phyloP scores from a whole-genome alignment of 2,113 vertebrate genomes.

The Cyphomyrus discorhynchus region DNA sequence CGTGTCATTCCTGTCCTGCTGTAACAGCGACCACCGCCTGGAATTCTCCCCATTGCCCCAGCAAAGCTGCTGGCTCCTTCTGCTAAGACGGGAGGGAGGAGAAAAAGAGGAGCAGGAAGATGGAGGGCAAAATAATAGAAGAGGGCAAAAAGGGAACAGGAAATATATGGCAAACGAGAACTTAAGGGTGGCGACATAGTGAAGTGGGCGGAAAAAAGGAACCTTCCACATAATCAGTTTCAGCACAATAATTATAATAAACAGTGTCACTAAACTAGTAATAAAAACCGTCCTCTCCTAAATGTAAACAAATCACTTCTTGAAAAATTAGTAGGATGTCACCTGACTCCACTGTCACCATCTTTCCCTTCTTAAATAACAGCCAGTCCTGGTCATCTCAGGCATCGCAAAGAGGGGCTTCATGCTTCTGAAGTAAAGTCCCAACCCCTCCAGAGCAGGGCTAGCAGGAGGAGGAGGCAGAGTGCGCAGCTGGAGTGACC shows the following conservation, averaged over 20 bases:
- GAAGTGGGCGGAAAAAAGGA: background rate
- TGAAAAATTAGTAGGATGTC: conserved; percentile 42
- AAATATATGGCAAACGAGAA: background rate
- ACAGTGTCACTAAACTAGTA: conserved; percentile 12
- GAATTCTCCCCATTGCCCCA: conserved; percentile 40
- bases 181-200: background rate
- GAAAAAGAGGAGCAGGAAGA: background rate
- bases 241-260: conserved; percentile 66
- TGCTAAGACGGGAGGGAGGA: background rate
- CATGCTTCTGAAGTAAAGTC: conserved; percentile 76
- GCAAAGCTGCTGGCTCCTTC: background rate
- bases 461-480: conserved; percentile 77
- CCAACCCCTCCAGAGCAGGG: conserved; percentile 95
- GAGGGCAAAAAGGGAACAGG: background rate
- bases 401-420: conserved; percentile 74
- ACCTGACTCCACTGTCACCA: conserved; percentile 28
- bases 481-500: conserved; percentile 86
- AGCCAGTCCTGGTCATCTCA: conserved; percentile 69
- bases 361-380: conserved; percentile 16
- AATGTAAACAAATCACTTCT: conserved; percentile 84
- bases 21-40: conserved; percentile 50
- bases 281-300: conserved; percentile 64
- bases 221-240: conserved; percentile 33
- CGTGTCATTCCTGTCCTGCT: background rate
- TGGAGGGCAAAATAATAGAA: background rate